Evolutionary conservation across 2,888 invertebrate species (phyloP), one percentile per base, ranked within the genome.

Genomic region (Neria commutata): DNA sequence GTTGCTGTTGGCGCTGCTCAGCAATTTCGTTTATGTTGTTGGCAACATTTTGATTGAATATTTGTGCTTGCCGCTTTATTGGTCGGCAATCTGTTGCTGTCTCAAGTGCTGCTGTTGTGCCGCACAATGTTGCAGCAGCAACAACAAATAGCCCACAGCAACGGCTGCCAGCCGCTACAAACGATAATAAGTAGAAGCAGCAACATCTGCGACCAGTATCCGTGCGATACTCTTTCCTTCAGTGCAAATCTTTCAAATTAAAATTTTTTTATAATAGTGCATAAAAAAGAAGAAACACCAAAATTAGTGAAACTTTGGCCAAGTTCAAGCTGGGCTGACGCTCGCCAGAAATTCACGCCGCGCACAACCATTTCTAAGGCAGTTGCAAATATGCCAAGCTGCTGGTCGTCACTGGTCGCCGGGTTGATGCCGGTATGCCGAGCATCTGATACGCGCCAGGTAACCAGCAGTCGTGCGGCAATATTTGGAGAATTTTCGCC

Each of bases 11-110:
- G 23, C 21, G 16, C 40, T 40, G 10, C 40, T n/a, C 14, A 47
- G n/a, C 34, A 16, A 29, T 37, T 25, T 25, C 16, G 26, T 23
- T 34, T 19, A 34, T 52, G 11, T 23, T 46, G 54, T 54, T 54
- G 54, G 54, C 54, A 54, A 54, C 54, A 54, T 19, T 54, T 45
- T 54, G 54, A 54, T 54, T 54, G 46, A 54, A 54, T 29, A 29
- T 10, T 26, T 37, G n/a, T n/a, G n/a, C n/a, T 42, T 21, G 4
- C 42, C 4, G 21, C 10, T 42, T 42, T 42, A 42, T 42, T 42
- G 42, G 42, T 42, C 42, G 42, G 21, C 42, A 42, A 14, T 14
- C 17, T 42, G 42, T 42, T 42, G 42, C 21, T 14, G 19, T 3
- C n/a, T n/a, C 4, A 42, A 42, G 4, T 42, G 21, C 42, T 42